Percentiles rank a stretch among this genome's conserved stretches.
Conservation (phyloP, 1,140 invertebrate species). For the Drosophila prosaltans region DNA sequence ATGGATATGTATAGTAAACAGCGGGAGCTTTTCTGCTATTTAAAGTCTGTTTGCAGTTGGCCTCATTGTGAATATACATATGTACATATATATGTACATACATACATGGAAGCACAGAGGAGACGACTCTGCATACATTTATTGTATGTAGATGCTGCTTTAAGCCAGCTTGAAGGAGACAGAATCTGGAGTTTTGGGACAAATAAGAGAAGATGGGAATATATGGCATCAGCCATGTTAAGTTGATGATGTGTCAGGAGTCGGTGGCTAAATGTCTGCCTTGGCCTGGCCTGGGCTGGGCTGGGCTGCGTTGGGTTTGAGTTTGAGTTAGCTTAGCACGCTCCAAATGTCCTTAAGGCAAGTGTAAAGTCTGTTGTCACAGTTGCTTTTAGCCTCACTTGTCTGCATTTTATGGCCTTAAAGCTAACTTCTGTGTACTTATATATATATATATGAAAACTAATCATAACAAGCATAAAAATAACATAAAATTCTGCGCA, state of each 20-base stretch:
- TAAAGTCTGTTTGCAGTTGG: constrained; percentile 67
- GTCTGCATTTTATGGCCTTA: constrained; percentile 44
- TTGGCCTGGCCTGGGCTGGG: background rate
- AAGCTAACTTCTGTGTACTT: constrained; percentile 29
- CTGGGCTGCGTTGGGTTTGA: background rate
- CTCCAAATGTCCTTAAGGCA: constrained; percentile 47
- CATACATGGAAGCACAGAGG: background rate
- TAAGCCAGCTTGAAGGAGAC: constrained; percentile 23
- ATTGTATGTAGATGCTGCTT: constrained; percentile 26
- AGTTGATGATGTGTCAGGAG: constrained; percentile 43
- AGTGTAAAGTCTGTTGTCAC: constrained; percentile 21
- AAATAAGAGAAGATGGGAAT: background rate
- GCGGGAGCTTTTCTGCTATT: constrained; percentile 60
- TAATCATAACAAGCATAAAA: constrained; percentile 46
- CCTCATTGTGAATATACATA: constrained; percentile 35
- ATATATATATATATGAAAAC: constrained; percentile 17
- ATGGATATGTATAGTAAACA: constrained; percentile 43
- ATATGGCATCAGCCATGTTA: background rate
- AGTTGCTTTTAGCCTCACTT: constrained; percentile 22
- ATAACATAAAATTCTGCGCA: constrained; percentile 33
- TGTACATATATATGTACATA: too few species aligned
- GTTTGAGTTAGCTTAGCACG: constrained; percentile 30
- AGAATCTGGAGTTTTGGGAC: background rate
- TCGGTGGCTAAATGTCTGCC: constrained; percentile 4
- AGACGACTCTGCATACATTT: constrained; percentile 12